Evolutionary conservation across 1,140 invertebrate genomes (phyloP), one percentile per base, ranked within the genome.

Genomic region (Phenacoccus solenopsis): DNA sequence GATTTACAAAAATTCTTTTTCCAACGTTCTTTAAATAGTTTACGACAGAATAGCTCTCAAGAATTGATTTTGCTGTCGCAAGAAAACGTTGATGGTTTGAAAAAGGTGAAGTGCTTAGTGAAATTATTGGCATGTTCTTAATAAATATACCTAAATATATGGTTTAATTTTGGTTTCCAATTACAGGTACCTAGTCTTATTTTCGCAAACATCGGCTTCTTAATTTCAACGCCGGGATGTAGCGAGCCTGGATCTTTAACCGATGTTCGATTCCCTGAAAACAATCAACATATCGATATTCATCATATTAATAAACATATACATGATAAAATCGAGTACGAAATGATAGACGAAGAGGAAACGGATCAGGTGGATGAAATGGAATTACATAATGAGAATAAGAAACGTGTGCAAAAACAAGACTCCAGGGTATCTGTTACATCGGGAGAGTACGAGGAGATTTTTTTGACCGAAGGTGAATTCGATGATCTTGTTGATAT

Each of bases 261-360:
- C 35, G 74, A 77, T 30, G 72, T 73, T 16, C 69, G 73, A 49
- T 38, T 69, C 25, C 49, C 72, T 21, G 67, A 70, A 64, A 70
- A 70, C 81, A 83, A 72, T 82, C 82, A 74, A 82, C 83, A 35
- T 64, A 76, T n/a, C 77, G 81, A 12, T 72, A 78, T 1, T 74
- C 76, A 56, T 25, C 64, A 68, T 4, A 67, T 68, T 12, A 30
- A 25, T n/a, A 69, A 68, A 22, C 28, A 22, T 20, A 59, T 69
- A 12, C 56, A 49, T 20, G 57, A 28, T n/a, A 20, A 20, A 10
- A 21, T 13, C 3, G 30, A 30, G 24, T 13, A 12, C n/a, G 28
- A 22, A 5, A 68, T 32, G n/a, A 64, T 61, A 1, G 32, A 13
- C n/a, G 68, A 69, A 16, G 68, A 71, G 25, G 71, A 69, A 64